Evolutionary conservation across 2,797 vertebrate genomes (phyloP).

Genomic region (Carduelis carduelis): DNA sequence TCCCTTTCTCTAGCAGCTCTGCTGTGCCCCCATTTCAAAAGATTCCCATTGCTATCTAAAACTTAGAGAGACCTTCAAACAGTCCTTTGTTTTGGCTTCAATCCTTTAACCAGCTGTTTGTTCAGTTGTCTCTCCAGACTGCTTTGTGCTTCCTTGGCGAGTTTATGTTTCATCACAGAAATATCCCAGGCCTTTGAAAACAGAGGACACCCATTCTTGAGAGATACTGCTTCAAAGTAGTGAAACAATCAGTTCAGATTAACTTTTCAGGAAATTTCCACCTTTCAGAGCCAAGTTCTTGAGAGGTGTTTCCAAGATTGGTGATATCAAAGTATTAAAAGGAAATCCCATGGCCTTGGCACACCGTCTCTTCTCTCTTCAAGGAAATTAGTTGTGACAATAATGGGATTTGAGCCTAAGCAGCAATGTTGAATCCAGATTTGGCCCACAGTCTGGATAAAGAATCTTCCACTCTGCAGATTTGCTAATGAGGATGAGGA

Average conservation of each 20-base stretch:
- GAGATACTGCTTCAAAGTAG: not conserved
- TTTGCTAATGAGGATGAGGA: not conserved
- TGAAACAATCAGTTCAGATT: slow-evolving; percentile 5
- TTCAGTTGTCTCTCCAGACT: slow-evolving; percentile 48
- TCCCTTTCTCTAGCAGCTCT: slow-evolving; percentile 1
- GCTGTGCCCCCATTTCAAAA: slow-evolving; percentile 45
- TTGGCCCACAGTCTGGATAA: not conserved
- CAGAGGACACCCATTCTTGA: not conserved
- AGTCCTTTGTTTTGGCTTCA: slow-evolving; percentile 60
- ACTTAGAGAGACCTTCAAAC: slow-evolving; percentile 56
- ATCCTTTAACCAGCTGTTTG: slow-evolving; percentile 60
- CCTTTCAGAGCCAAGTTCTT: not conserved
- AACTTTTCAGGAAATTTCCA: slow-evolving; percentile 25
- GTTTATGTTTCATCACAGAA: slow-evolving; percentile 53
- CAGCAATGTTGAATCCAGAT: not conserved
- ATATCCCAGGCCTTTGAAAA: slow-evolving; percentile 28
- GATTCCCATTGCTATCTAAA: slow-evolving; percentile 35
- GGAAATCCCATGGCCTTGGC: not conserved
- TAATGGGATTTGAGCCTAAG: not conserved
- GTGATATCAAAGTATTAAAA: not conserved
- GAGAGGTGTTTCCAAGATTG: not conserved
- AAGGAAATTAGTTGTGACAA: not conserved
- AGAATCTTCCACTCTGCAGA: not conserved
- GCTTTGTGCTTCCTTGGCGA: slow-evolving; percentile 49
- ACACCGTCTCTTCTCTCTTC: not conserved